phyloP scores from a whole-genome alignment of 2,888 invertebrate genomes.

The Apodemia mormo region DNA sequence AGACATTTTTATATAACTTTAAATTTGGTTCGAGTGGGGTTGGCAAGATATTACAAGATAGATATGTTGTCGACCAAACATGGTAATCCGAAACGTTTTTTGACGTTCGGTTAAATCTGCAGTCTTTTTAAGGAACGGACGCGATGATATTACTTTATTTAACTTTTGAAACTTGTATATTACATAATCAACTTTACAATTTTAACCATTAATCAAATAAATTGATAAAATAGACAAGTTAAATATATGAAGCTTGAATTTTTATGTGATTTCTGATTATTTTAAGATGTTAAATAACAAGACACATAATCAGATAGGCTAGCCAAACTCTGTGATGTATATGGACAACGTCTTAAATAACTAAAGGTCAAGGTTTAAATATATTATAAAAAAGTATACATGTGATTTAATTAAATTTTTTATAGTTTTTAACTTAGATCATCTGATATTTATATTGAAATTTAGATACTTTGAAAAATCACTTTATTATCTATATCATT shows the following conservation, averaged over 20 bases:
- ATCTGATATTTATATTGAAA: no score
- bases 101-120: no score
- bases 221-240: not conserved
- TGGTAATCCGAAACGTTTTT: not conserved
- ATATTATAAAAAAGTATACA: slow-evolving; percentile 1
- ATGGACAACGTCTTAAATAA: not conserved
- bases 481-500: no score
- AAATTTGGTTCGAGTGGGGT: no score
- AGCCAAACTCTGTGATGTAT: not conserved
- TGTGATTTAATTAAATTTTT: not conserved
- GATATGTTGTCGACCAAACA: no score
- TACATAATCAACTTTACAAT: not conserved
- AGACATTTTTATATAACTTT: no score
- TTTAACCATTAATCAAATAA: not conserved
- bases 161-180: not conserved
- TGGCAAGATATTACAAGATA: no score
- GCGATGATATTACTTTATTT: no score
- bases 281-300: not conserved
- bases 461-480: no score
- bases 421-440: not conserved
- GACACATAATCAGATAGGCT: not conserved
- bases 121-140: no score
- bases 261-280: not conserved
- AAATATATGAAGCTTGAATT: not conserved
- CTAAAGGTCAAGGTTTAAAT: not conserved